Percentiles rank a stretch among this genome's conserved stretches.
phyloP scores from a whole-genome alignment of 2,888 invertebrate species.

The Tillus elongatus region DNA sequence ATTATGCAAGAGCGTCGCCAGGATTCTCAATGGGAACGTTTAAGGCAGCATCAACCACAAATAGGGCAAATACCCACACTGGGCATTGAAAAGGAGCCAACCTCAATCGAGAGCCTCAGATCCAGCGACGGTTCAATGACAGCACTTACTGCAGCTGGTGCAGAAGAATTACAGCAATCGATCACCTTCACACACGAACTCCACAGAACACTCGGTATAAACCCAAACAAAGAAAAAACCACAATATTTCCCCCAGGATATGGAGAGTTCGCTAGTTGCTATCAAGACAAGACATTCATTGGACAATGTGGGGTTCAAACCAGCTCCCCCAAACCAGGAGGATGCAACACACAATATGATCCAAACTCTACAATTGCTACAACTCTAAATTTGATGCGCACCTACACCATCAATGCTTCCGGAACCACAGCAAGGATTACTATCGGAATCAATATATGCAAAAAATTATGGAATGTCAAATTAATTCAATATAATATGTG shows the following conservation, averaged over 20 bases:
- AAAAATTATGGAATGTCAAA: background rate
- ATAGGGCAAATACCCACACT: too few species aligned
- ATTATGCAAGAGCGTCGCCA: too few species aligned
- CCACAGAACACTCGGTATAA: background rate
- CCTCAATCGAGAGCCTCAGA: background rate
- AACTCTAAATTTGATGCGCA: background rate
- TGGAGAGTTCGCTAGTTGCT: slow-evolving; percentile 4
- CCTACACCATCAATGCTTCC: background rate
- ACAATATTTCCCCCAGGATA: background rate
- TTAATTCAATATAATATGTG: too few species aligned
- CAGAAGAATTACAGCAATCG: background rate
- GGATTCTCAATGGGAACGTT: too few species aligned
- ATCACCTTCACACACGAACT: slow-evolving; percentile 2
- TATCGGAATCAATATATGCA: background rate
- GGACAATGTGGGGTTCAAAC: too few species aligned
- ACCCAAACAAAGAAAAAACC: background rate
- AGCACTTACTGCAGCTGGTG: background rate
- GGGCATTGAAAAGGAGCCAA: background rate
- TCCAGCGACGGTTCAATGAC: slow-evolving; percentile 4
- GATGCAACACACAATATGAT: background rate
- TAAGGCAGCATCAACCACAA: too few species aligned
- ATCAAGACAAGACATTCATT: slow-evolving; percentile 2
- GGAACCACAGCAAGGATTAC: background rate
- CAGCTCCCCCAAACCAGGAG: background rate
- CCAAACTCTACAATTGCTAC: background rate